Percentiles rank a stretch among this genome's conserved stretches.
Conservation (phyloP, 2,113 vertebrate genomes). For the Hylia prasina region DNA sequence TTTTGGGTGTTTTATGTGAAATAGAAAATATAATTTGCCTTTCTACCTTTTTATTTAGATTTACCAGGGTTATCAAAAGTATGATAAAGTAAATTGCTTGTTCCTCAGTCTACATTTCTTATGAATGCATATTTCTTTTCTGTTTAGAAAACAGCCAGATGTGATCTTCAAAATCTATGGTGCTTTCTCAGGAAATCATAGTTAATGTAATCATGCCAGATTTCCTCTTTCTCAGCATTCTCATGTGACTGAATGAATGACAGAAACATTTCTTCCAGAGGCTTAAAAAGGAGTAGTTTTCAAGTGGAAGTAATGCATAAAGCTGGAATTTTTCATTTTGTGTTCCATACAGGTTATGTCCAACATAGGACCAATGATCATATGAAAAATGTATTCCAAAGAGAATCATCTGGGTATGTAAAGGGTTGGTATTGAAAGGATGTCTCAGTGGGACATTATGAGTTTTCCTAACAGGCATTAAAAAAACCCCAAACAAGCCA, state of each 20-base stretch:
- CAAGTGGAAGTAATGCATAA: not conserved
- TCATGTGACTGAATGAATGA: not conserved
- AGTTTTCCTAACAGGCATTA: not conserved
- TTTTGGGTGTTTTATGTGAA: not conserved
- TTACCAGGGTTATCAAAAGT: not conserved
- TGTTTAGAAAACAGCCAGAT: constrained; percentile 8
- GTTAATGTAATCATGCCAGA: constrained; percentile 12
- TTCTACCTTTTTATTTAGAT: not conserved
- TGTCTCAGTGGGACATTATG: not conserved
- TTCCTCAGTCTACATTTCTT: not conserved
- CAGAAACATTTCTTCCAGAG: not conserved
- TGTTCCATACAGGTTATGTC: not conserved
- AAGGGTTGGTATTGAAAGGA: not conserved
- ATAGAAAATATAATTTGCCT: not conserved
- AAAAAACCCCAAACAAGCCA: not conserved
- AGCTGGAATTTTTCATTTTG: not conserved
- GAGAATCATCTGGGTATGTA: not conserved
- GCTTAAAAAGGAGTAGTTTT: not conserved
- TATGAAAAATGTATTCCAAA: not conserved
- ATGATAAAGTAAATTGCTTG: not conserved
- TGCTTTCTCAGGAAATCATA: constrained; percentile 45
- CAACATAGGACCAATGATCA: not conserved
- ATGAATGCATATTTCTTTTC: not conserved
- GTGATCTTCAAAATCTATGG: not conserved
- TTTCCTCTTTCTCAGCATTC: not conserved